A percentile compares a stretch with the other conserved stretches of the same genome.
Evolutionary conservation across 1,140 invertebrate genomes (phyloP).

Genomic region (Psilanteris sp.): DNA sequence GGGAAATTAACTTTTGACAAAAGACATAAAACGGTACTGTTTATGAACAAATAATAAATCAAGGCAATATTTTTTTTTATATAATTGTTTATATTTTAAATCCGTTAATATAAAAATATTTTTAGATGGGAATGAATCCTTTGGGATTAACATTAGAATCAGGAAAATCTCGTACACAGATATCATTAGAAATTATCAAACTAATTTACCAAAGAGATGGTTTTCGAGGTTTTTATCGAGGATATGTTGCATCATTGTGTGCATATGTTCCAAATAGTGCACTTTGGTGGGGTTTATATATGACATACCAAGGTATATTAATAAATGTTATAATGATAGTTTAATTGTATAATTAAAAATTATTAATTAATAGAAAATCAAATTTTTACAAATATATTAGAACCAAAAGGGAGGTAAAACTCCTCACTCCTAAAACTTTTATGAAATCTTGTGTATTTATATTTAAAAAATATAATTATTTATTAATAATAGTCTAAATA

Average conservation of each 20-base stretch:
- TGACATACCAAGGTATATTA: conserved; percentile 91
- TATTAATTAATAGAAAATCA: too few relatives aligned
- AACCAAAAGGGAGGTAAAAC: too few relatives aligned
- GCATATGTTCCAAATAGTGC: conserved; percentile 97
- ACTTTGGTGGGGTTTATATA: conserved; percentile 98
- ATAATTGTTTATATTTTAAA: too few relatives aligned
- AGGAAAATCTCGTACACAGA: conserved; percentile 82
- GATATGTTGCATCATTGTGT: conserved; percentile 93
- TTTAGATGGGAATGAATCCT: conserved; percentile 84
- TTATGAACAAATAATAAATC: neutral
- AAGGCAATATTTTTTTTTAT: too few relatives aligned
- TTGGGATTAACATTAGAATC: conserved; percentile 83
- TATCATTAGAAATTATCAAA: conserved; percentile 85
- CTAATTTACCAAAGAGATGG: conserved; percentile 90
- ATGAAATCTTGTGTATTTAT: too few relatives aligned
- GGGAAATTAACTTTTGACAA: conserved; percentile 74
- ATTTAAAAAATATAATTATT: too few relatives aligned
- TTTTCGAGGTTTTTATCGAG: conserved; percentile 93
- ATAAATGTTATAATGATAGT: too few relatives aligned
- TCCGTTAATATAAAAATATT: conserved; percentile 58
- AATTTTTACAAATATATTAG: too few relatives aligned
- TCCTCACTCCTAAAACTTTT: too few relatives aligned
- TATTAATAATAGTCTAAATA: too few relatives aligned
- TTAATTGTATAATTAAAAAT: too few relatives aligned
- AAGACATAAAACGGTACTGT: conserved; percentile 49